A percentile compares a stretch with the other conserved stretches of the same genome.
Evolutionary conservation across 2,888 invertebrate species (phyloP).

Genomic region (Tenthredo scrophulariae): DNA sequence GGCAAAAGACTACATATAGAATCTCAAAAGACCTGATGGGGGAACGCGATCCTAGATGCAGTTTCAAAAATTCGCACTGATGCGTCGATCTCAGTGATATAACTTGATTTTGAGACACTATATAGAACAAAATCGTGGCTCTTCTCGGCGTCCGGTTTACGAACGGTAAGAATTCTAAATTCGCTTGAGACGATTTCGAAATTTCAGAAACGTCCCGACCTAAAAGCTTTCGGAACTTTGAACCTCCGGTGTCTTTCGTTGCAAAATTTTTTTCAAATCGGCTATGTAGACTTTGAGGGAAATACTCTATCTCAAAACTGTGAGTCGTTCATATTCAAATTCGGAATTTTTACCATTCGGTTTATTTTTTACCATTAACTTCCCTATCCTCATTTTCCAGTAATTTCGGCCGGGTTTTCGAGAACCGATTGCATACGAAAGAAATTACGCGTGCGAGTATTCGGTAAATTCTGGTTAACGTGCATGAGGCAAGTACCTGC

Average conservation of each 20-base stretch:
- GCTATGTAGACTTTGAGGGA: no score
- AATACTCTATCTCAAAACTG: no score
- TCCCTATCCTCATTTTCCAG: no score
- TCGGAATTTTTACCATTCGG: no score
- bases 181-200: no score
- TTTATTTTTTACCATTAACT: no score
- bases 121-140: not conserved
- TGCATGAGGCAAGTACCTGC: not conserved
- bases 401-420: not conserved
- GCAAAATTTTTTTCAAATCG: no score
- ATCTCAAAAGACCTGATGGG: not conserved
- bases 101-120: not conserved
- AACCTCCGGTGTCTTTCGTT: no score
- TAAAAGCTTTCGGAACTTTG: no score
- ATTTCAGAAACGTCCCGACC: no score
- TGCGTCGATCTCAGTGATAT: not conserved
- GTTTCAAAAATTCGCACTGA: not conserved
- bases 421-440: not conserved
- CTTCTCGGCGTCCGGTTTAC: not conserved
- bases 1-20: not conserved
- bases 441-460: not conserved
- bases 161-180: not conserved
- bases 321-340: no score
- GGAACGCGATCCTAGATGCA: not conserved
- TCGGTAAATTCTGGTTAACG: not conserved